phyloP scores from a whole-genome alignment of 2,113 vertebrate genomes.

The Ammospiza caudacuta region DNA sequence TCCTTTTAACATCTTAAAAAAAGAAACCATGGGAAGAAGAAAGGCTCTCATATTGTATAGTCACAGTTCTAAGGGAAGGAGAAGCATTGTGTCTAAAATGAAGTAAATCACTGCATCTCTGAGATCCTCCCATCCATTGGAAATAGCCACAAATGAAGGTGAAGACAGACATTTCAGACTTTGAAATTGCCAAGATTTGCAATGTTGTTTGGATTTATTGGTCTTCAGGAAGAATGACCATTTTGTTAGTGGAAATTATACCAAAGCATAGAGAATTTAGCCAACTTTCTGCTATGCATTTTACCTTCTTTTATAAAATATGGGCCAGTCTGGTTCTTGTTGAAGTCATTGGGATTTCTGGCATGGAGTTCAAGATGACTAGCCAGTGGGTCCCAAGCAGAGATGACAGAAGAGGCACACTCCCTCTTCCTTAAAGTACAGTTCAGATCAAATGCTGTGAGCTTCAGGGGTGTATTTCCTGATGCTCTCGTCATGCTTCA shows the following conservation, averaged over 20 bases:
- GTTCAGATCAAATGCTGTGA: neutral
- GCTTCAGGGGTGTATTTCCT: neutral
- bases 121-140: neutral
- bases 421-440: neutral
- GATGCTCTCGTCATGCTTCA: neutral
- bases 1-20: neutral
- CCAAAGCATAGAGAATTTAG: neutral
- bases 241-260: neutral
- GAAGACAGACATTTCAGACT: neutral
- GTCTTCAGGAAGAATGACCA: neutral
- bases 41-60: slow-evolving; percentile 13
- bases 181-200: neutral
- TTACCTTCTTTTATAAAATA: neutral
- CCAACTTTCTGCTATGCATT: neutral
- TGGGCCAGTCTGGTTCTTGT: neutral
- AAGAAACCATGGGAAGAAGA: slow-evolving; percentile 4
- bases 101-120: slow-evolving; percentile 25
- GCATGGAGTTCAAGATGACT: neutral
- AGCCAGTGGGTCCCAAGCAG: neutral
- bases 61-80: slow-evolving; percentile 39
- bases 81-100: slow-evolving; percentile 20
- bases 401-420: neutral
- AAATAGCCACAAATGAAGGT: neutral
- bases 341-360: neutral
- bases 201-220: neutral